These are phyloP conservation scores for Sphyrna mokarran DNA, from an alignment of 2,113 vertebrate species.

Conservation along the genomic window DNA sequence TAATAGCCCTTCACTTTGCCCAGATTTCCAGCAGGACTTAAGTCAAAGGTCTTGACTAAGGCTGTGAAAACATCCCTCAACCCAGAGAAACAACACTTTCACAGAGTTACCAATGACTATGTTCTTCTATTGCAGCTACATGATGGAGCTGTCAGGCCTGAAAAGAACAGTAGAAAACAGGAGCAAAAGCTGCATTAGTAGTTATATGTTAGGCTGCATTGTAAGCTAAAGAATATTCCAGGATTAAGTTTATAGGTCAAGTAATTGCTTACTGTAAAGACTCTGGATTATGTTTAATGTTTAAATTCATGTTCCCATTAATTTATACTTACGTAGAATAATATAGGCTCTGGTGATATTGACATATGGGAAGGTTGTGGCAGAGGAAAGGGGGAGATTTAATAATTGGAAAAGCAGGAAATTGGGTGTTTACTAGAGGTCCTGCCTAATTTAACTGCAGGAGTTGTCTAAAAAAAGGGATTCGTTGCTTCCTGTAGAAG, in stretches of 20 bases:
- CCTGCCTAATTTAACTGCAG: neutral
- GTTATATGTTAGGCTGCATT: neutral
- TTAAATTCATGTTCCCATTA: neutral
- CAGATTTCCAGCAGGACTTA: neutral
- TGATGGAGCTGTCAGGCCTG: neutral
- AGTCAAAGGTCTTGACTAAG: neutral
- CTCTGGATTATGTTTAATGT: neutral
- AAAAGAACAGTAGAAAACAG: neutral
- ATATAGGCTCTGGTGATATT: neutral
- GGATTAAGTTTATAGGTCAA: neutral
- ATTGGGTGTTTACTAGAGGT: neutral
- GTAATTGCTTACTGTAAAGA: neutral
- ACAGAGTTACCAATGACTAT: neutral
- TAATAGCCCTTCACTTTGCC: neutral
- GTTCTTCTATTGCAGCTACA: neutral
- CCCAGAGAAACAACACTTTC: no score
- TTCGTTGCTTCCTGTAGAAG: neutral
- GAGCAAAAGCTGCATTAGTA: neutral
- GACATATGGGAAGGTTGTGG: neutral
- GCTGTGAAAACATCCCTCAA: neutral
- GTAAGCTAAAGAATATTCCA: neutral
- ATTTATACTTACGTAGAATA: neutral
- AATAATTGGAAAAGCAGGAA: neutral
- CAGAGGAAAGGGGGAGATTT: neutral
- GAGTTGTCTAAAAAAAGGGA: neutral